Percentiles rank a stretch among this genome's conserved stretches.
These are phyloP conservation scores for Scaptomyza polygonia DNA, from an alignment of 2,888 invertebrate genomes.

Conservation along the genomic window DNA sequence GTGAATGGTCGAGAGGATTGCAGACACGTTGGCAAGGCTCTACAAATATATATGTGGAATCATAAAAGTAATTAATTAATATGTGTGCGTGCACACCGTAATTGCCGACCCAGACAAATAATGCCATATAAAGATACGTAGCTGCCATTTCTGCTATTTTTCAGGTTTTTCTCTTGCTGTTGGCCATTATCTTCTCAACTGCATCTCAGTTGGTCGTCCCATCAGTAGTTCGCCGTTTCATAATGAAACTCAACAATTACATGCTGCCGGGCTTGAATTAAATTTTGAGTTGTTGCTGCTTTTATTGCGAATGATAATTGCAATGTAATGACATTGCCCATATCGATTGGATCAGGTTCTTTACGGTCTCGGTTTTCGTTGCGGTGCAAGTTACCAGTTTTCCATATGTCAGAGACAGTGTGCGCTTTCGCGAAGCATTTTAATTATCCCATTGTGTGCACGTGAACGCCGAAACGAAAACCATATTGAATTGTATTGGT, in stretches of 20 bases:
- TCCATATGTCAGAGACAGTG: background rate
- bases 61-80: constrained; percentile 78
- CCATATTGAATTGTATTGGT: constrained; percentile 53
- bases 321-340: constrained; percentile 67
- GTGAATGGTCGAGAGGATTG: background rate
- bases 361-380: background rate
- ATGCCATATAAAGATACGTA: constrained; percentile 22
- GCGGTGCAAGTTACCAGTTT: background rate
- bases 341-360: constrained; percentile 28
- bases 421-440: constrained; percentile 37
- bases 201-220: background rate
- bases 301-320: constrained; percentile 76
- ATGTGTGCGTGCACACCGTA: constrained; percentile 57
- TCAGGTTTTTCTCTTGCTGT: constrained; percentile 63
- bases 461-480: background rate
- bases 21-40: constrained; percentile 6
- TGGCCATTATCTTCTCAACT: constrained; percentile 40
- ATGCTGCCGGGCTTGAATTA: constrained; percentile 63
- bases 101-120: constrained; percentile 68
- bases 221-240: constrained; percentile 1
- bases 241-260: constrained; percentile 76
- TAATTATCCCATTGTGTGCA: constrained; percentile 70
- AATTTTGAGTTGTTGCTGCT: constrained; percentile 71
- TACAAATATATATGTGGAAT: constrained; percentile 42
- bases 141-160: constrained; percentile 49